These are phyloP conservation scores for Lomographa bimaculata DNA, from an alignment of 2,888 invertebrate species.

Conservation along the genomic window DNA sequence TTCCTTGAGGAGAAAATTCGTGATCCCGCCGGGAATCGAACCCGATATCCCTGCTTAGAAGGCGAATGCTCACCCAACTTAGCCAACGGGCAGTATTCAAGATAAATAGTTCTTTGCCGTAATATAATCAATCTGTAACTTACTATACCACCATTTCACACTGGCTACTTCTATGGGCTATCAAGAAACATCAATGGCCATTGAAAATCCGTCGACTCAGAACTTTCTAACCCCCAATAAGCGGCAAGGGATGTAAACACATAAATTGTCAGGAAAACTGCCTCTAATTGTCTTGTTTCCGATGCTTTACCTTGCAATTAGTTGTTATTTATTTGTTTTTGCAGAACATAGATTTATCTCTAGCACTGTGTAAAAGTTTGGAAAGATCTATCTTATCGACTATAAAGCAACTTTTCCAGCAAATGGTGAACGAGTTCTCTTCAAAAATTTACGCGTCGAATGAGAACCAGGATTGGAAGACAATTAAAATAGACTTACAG, in stretches of 20 bases:
- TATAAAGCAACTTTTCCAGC: no score
- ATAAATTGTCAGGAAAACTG: conserved; percentile 58
- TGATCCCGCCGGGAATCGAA: no score
- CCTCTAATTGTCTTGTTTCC: conserved; percentile 65
- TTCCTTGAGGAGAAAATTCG: no score
- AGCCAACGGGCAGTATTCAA: no score
- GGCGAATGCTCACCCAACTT: no score
- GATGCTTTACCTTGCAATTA: conserved; percentile 57
- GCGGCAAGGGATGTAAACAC: conserved; percentile 58
- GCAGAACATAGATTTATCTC: conserved; percentile 25
- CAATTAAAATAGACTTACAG: conserved; percentile 65
- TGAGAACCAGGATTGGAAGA: conserved; percentile 46
- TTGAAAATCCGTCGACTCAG: conserved; percentile 30
- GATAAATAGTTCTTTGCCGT: no score
- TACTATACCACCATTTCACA: no score
- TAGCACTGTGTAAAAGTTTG: conserved; percentile 6
- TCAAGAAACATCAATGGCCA: conserved; percentile 9
- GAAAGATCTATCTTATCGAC: conserved; percentile 4
- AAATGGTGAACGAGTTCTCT: conserved; percentile 12
- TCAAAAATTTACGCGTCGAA: conserved; percentile 18
- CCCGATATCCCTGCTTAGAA: no score
- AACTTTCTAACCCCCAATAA: conserved; percentile 39
- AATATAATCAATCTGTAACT: no score
- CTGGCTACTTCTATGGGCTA: no score
- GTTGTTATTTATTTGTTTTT: conserved; percentile 68